phyloP scores from a whole-genome alignment of 2,888 invertebrate species.

The Scrobipalpa costella region DNA sequence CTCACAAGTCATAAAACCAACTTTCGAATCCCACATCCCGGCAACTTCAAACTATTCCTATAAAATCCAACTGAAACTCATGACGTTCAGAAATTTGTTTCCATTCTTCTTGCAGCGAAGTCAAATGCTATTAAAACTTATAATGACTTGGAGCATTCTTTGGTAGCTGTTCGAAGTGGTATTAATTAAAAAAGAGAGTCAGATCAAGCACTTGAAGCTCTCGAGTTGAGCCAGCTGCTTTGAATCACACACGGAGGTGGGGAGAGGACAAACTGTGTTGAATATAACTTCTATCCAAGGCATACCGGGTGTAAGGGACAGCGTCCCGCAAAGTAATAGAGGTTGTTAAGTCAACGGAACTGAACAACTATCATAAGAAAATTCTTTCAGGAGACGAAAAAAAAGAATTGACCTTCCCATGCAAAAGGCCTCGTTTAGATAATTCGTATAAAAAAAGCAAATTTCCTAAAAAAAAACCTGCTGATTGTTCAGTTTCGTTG shows the following conservation, averaged over 20 bases:
- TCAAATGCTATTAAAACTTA: slow-evolving; percentile 80
- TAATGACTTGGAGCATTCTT: slow-evolving; percentile 80
- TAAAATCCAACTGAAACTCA: slow-evolving; percentile 54
- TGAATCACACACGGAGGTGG: not conserved
- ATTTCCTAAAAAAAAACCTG: too few relatives aligned
- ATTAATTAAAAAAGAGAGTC: slow-evolving; percentile 78
- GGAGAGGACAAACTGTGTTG: not conserved
- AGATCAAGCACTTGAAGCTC: slow-evolving; percentile 46
- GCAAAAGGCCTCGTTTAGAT: too few relatives aligned
- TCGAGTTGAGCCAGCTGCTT: slow-evolving; percentile 27
- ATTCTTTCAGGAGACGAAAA: too few relatives aligned
- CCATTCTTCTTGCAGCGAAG: slow-evolving; percentile 59
- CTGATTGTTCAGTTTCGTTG: too few relatives aligned
- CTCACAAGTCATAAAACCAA: not conserved
- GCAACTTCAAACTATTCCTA: slow-evolving; percentile 6
- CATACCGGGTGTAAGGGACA: too few relatives aligned
- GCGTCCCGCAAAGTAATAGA: too few relatives aligned
- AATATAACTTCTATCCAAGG: too few relatives aligned
- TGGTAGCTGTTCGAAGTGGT: slow-evolving; percentile 75
- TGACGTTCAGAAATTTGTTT: slow-evolving; percentile 68
- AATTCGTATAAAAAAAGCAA: too few relatives aligned
- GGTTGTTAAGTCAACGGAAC: too few relatives aligned
- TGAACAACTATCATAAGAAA: too few relatives aligned
- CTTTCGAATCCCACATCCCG: slow-evolving; percentile 6
- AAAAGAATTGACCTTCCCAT: too few relatives aligned